phyloP scores from a whole-genome alignment of 2,797 vertebrate genomes.

The Rhodeus uyekii region DNA sequence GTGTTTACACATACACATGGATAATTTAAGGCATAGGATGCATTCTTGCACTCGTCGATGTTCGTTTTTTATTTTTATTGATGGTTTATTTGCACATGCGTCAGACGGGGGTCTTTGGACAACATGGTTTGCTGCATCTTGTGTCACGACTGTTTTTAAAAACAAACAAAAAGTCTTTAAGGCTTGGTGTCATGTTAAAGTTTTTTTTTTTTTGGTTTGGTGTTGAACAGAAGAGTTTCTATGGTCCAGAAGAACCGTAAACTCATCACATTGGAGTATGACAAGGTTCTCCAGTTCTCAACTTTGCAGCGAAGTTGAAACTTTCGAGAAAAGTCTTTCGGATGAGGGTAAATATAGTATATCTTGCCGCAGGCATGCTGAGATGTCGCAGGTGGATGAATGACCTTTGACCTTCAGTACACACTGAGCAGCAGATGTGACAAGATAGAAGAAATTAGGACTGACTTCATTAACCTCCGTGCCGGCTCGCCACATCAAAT shows the following conservation, averaged over 20 bases:
- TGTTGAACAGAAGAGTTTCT: too few species aligned
- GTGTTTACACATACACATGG: not conserved
- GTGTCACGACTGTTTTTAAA: not conserved
- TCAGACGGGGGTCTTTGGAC: not conserved
- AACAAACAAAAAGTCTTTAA: too few species aligned
- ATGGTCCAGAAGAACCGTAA: too few species aligned
- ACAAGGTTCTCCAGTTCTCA: constrained; percentile 20
- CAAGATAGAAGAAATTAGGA: constrained; percentile 36
- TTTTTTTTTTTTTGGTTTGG: too few species aligned
- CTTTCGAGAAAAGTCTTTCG: constrained; percentile 22
- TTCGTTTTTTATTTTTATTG: not conserved
- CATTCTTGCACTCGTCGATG: not conserved
- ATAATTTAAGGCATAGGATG: not conserved
- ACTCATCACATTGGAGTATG: not conserved
- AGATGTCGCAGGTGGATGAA: constrained; percentile 32
- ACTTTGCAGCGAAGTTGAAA: constrained; percentile 42
- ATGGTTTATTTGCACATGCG: not conserved
- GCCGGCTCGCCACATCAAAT: constrained; percentile 41
- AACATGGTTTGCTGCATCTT: not conserved
- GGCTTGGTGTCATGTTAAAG: too few species aligned
- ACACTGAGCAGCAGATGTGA: constrained; percentile 39
- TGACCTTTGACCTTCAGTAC: constrained; percentile 39
- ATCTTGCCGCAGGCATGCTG: constrained; percentile 34
- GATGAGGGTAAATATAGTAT: constrained; percentile 41
- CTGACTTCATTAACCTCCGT: constrained; percentile 50